These are phyloP conservation scores for Spilosoma lubricipeda DNA, from an alignment of 2,888 invertebrate genomes.

Conservation along the genomic window DNA sequence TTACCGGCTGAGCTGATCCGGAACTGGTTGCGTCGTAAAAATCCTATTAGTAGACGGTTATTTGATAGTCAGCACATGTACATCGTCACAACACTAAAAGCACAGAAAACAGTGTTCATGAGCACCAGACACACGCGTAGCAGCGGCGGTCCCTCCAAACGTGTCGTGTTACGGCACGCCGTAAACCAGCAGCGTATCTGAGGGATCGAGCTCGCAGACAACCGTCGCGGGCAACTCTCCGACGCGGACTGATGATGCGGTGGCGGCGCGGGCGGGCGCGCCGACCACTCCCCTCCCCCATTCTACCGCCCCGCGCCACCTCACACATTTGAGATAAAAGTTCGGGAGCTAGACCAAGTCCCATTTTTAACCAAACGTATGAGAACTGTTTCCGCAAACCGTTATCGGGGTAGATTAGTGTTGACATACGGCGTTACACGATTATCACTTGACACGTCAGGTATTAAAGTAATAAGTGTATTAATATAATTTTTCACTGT, in stretches of 20 bases:
- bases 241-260: conserved; percentile 84
- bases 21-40: conserved; percentile 82
- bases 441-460: conserved; percentile 54
- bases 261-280: conserved; percentile 80
- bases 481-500: conserved; percentile 9
- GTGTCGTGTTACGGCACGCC: conserved; percentile 86
- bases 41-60: conserved; percentile 74
- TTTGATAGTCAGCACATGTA: conserved; percentile 77
- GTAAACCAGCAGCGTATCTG: conserved; percentile 87
- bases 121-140: conserved; percentile 82
- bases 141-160: conserved; percentile 85
- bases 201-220: conserved; percentile 82
- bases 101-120: conserved; percentile 82
- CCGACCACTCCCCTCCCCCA: conserved; percentile 61
- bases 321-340: conserved; percentile 81
- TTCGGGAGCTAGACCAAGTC: conserved; percentile 81
- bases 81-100: conserved; percentile 82
- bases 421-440: conserved; percentile 56
- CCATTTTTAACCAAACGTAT: conserved; percentile 78
- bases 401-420: conserved; percentile 66
- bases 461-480: conserved; percentile 34
- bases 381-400: conserved; percentile 77
- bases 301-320: conserved; percentile 63
- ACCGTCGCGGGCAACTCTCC: conserved; percentile 83
- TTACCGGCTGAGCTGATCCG: conserved; percentile 85